Percentiles rank a stretch among this genome's conserved stretches.
Conservation (phyloP, 2,797 vertebrate genomes). For the Hemibagrus guttatus region DNA sequence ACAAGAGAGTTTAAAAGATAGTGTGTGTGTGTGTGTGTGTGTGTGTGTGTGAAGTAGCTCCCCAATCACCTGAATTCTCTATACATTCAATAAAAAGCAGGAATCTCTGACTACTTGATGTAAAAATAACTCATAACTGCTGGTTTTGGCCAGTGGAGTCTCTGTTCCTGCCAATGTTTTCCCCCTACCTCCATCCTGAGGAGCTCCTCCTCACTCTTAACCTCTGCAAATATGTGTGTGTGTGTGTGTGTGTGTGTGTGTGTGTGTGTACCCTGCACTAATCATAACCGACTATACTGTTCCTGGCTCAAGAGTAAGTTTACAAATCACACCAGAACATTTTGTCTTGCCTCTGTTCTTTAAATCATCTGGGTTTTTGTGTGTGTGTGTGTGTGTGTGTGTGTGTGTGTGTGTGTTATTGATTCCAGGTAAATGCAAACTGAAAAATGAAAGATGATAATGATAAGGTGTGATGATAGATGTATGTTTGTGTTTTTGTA, state of each 20-base stretch:
- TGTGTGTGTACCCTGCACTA: background rate
- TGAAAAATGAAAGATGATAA: background rate
- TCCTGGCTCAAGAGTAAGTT: slow-evolving; percentile 14
- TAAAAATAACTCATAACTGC: slow-evolving; percentile 18
- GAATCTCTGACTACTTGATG: background rate
- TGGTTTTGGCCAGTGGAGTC: slow-evolving; percentile 1
- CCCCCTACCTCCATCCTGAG: slow-evolving; percentile 15
- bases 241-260: slow-evolving; percentile 17
- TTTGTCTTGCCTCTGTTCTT: background rate
- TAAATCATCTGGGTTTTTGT: background rate
- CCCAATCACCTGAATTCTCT: background rate
- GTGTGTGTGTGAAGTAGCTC: background rate
- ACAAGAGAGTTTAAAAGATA: background rate
- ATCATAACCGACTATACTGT: background rate
- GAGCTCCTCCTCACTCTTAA: slow-evolving; percentile 16
- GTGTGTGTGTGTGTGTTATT: background rate
- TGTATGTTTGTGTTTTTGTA: background rate
- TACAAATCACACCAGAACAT: slow-evolving; percentile 10
- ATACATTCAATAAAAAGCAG: background rate
- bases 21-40: slow-evolving; percentile 1
- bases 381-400: background rate
- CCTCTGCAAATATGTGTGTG: background rate
- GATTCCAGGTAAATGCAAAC: slow-evolving; percentile 3
- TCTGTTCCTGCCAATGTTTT: slow-evolving; percentile 18
- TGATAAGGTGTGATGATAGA: no score